Percentiles rank a stretch among this genome's conserved stretches.
Evolutionary conservation across 2,113 vertebrate species (phyloP).

Genomic region (Bucco capensis): DNA sequence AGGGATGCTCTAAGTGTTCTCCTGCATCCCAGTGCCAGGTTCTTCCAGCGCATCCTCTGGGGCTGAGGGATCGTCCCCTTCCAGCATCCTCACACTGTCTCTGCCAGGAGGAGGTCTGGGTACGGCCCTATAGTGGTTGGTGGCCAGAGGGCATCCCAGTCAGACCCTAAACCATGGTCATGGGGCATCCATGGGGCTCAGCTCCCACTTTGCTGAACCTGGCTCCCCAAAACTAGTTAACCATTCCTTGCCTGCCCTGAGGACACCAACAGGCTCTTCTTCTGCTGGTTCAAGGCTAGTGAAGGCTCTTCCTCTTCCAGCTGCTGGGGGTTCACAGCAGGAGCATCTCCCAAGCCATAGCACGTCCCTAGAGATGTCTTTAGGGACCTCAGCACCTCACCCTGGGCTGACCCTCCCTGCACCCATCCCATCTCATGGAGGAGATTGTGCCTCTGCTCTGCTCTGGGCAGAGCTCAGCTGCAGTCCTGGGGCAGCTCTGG

Average conservation of each 20-base stretch:
- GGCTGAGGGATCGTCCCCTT: too few relatives aligned
- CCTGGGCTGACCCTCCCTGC: neutral
- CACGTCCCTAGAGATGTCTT: neutral
- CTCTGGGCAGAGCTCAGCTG: neutral
- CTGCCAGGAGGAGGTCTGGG: too few relatives aligned
- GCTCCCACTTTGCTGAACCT: neutral
- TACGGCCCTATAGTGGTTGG: rapidly evolving
- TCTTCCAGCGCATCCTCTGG: too few relatives aligned
- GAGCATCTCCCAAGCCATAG: neutral
- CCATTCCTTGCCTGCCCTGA: rapidly evolving
- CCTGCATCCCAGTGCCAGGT: neutral
- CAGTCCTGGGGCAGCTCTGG: neutral
- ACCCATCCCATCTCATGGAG: rapidly evolving
- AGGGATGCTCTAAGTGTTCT: neutral
- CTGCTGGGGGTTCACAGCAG: neutral
- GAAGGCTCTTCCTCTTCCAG: neutral
- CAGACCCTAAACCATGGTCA: rapidly evolving
- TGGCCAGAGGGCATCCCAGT: neutral
- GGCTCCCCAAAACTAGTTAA: neutral
- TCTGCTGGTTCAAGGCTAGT: neutral
- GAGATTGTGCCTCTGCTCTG: neutral
- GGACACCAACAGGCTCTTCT: neutral
- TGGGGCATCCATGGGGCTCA: neutral
- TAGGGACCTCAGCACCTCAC: rapidly evolving
- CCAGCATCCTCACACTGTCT: neutral